phyloP scores from a whole-genome alignment of 2,888 invertebrate species.

The Caprella mutica region DNA sequence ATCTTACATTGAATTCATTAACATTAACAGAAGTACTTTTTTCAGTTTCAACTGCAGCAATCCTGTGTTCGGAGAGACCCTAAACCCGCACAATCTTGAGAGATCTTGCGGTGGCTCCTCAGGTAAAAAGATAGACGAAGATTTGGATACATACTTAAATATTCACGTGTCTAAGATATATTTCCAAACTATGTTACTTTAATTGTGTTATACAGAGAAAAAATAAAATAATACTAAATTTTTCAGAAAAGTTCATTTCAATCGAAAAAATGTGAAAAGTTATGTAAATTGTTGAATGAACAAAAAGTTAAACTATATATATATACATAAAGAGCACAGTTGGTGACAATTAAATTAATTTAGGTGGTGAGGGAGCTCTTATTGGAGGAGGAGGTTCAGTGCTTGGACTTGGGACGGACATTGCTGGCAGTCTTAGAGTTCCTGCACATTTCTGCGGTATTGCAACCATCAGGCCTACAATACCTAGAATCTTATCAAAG shows the following conservation, averaged over 20 bases:
- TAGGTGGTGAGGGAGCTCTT: conserved; percentile 42
- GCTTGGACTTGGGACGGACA: conserved; percentile 43
- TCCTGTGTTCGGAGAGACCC: conserved; percentile 41
- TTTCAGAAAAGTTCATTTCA: no score
- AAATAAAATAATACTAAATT: no score
- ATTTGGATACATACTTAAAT: not conserved
- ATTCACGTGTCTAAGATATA: no score
- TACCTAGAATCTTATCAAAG: conserved; percentile 37
- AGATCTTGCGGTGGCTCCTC: conserved; percentile 44
- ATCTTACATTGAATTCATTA: no score
- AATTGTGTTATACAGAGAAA: no score
- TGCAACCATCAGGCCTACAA: conserved; percentile 42
- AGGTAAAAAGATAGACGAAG: not conserved
- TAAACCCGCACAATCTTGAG: conserved; percentile 40
- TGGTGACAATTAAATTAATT: not conserved
- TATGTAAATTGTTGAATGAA: no score
- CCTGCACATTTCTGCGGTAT: conserved; percentile 45
- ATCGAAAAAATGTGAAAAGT: no score
- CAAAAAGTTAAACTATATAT: no score
- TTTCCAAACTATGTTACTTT: no score
- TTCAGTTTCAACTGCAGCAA: no score
- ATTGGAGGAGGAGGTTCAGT: conserved; percentile 42
- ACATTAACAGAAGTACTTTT: no score
- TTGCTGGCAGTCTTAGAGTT: conserved; percentile 44
- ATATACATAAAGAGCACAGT: not conserved